Percentiles rank a stretch among this genome's conserved stretches.
These are phyloP conservation scores for Tenualosa thibaudeaui DNA, from an alignment of 2,797 vertebrate genomes.

Conservation along the genomic window DNA sequence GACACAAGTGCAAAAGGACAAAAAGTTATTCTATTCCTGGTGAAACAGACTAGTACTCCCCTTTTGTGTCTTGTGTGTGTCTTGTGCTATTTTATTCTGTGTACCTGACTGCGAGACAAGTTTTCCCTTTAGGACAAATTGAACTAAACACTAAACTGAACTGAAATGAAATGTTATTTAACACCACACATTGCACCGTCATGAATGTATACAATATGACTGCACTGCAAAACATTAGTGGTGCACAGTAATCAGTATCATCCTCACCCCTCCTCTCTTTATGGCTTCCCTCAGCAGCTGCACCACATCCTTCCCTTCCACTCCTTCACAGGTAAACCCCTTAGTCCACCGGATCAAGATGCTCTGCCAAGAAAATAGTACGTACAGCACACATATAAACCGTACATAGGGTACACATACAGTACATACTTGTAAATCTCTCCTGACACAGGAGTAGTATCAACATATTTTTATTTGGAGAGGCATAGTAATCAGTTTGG, in stretches of 20 bases:
- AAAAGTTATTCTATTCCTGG: too few relatives aligned
- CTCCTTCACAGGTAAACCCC: constrained; percentile 77
- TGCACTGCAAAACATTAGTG: background rate
- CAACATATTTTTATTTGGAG: background rate
- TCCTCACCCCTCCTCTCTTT: constrained; percentile 69
- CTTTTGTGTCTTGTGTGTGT: too few relatives aligned
- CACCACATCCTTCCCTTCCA: constrained; percentile 81
- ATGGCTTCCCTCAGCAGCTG: constrained; percentile 77
- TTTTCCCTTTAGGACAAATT: too few relatives aligned
- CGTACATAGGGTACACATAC: background rate
- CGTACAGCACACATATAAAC: background rate
- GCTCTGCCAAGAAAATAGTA: constrained; percentile 64
- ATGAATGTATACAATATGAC: background rate
- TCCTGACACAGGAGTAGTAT: background rate
- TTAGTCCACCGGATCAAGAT: constrained; percentile 85
- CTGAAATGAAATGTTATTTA: background rate
- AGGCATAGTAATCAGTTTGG: background rate
- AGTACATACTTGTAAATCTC: background rate
- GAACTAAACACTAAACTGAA: too few relatives aligned
- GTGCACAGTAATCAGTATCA: background rate
- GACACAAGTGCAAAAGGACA: too few relatives aligned
- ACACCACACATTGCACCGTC: background rate
- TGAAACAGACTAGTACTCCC: too few relatives aligned
- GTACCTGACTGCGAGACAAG: too few relatives aligned
- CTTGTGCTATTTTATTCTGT: too few relatives aligned